Evolutionary conservation across 2,113 vertebrate species (phyloP), one percentile per base, ranked within the genome.

Genomic region (Eulacestoma nigropectus): DNA sequence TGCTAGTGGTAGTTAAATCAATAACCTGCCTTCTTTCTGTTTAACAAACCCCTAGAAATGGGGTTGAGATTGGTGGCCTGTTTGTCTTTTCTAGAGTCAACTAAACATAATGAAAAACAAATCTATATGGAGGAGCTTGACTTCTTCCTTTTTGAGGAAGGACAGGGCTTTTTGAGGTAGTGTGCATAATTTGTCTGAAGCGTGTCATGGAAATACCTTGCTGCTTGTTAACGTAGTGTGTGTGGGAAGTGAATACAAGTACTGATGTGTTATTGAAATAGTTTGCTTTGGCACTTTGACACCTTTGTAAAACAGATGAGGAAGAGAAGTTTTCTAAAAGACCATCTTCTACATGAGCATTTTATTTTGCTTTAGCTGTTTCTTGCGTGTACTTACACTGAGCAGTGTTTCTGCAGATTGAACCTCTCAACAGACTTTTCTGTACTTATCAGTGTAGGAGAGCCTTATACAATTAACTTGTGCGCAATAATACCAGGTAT

Each of bases 1-100:
- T 88, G 57, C 57, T 83, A 68, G 70, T 59, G 42, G 55, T 68
- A 83, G 79, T 83, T 83, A 80, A 94, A 76, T 88, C 55, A 69
- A 21, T 91, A 88, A 84, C 76, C 49, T 57, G 6, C 56, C 62
- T 77, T 96, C 77, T 93, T 86, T 96, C 82, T 79, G 50, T 92
- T 96, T 70, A 95, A 79, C 73, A 72, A 91, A 79, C 89, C 84
- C n/a, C n/a, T n/a, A n/a, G n/a, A n/a, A n/a, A n/a, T n/a, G 81
- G 30, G 33, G 10, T 78, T 69, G 80, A 94, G 72, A 76, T 63
- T 91, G 80, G 77, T 81, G 67, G 41, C 52, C 63, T 65, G 32
- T 89, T 90, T 67, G 16, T 85, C 84, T 94, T 94, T 80, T 74
- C 64, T 86, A 94, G 85, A 82, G 52, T 75, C 74, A 93, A 70